Percentiles rank a stretch among this genome's conserved stretches.
Evolutionary conservation across 2,888 invertebrate genomes (phyloP).

Genomic region (Scelioninae gen. 1): DNA sequence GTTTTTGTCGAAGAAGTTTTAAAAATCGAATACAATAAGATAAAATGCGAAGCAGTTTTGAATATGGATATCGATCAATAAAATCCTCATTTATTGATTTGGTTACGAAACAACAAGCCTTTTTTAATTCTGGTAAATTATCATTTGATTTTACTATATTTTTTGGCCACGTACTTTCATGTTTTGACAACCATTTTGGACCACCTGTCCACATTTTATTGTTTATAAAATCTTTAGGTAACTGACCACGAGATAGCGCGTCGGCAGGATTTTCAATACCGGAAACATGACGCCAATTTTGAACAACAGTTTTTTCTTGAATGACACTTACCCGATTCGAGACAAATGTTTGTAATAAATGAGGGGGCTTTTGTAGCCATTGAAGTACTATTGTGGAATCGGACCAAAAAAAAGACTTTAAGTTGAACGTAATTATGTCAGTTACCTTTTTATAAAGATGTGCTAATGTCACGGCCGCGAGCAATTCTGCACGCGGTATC

Average conservation of each 20-base stretch:
- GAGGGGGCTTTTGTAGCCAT: too few relatives aligned
- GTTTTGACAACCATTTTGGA: neutral
- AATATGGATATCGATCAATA: neutral
- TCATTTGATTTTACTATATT: neutral
- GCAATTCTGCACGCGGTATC: constrained; percentile 3
- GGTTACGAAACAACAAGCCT: neutral
- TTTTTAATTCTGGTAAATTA: neutral
- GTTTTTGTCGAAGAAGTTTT: neutral
- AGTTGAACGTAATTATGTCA: too few relatives aligned
- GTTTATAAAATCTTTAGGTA: too few relatives aligned
- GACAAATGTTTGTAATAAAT: too few relatives aligned
- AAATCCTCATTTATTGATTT: neutral
- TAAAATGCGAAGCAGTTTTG: neutral
- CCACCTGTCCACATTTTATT: too few relatives aligned
- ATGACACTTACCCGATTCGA: too few relatives aligned
- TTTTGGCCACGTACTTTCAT: neutral
- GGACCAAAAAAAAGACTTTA: too few relatives aligned
- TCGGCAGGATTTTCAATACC: too few relatives aligned
- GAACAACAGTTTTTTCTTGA: too few relatives aligned
- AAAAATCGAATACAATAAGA: neutral
- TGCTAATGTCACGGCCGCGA: constrained; percentile 7
- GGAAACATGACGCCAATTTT: too few relatives aligned
- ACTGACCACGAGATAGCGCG: too few relatives aligned
- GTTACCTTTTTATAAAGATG: neutral
- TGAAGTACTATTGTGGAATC: too few relatives aligned